A percentile compares a stretch with the other conserved stretches of the same genome.
These are phyloP conservation scores for Pampusana beccarii DNA, from an alignment of 2,113 vertebrate species.

Conservation along the genomic window DNA sequence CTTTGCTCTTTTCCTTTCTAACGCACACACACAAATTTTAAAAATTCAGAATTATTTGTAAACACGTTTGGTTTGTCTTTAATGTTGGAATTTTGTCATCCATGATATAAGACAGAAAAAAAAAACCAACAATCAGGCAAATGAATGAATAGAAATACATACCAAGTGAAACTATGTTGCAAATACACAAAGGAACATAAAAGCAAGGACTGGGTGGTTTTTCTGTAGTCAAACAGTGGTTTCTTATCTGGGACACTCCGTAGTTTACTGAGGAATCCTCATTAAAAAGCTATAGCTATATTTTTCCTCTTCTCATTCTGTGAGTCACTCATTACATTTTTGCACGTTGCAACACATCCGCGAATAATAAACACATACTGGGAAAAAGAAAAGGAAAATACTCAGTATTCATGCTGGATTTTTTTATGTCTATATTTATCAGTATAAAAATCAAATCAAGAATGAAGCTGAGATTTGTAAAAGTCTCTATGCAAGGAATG, in stretches of 20 bases:
- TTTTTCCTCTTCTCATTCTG: slow-evolving; percentile 13
- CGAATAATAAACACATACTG: slow-evolving; percentile 34
- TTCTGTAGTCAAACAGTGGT: neutral
- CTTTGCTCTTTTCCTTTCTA: neutral
- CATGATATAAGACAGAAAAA: neutral
- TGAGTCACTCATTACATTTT: slow-evolving; percentile 37
- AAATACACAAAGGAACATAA: neutral
- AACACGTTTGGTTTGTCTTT: neutral
- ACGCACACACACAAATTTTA: neutral
- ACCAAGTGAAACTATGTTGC: neutral
- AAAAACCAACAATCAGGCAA: neutral
- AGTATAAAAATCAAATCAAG: slow-evolving; percentile 7
- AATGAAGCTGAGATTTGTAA: neutral
- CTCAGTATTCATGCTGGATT: neutral
- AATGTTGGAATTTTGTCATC: neutral
- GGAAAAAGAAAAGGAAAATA: neutral
- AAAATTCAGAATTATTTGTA: neutral
- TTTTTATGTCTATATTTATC: slow-evolving; percentile 8
- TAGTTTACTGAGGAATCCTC: neutral
- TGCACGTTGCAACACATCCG: slow-evolving; percentile 34
- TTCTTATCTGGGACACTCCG: neutral
- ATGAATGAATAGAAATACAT: neutral
- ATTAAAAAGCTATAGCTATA: slow-evolving; percentile 6
- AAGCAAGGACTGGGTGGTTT: neutral
- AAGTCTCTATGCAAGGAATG: slow-evolving; percentile 16